Evolutionary conservation across 2,113 vertebrate genomes (phyloP).

Genomic region (Dolichotis patagonum): DNA sequence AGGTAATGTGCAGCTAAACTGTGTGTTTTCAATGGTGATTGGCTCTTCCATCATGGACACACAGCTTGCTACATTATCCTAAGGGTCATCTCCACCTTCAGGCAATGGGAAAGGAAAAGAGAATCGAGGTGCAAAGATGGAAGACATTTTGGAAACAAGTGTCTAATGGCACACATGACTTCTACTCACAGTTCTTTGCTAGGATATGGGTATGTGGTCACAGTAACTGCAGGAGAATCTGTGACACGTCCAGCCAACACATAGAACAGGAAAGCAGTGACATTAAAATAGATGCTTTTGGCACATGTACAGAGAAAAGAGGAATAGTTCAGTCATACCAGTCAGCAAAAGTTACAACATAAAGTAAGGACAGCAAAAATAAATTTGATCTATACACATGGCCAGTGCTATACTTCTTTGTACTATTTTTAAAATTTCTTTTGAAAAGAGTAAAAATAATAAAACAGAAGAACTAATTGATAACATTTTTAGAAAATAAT

Average conservation of each 20-base stretch:
- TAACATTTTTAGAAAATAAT: not conserved
- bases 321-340: not conserved
- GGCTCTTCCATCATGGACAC: not conserved
- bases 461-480: not conserved
- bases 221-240: not conserved
- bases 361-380: not conserved
- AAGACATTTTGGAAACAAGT: not conserved
- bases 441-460: slow-evolving; percentile 20
- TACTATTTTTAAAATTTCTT: not conserved
- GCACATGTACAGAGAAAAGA: not conserved
- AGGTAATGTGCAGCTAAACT: not conserved
- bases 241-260: not conserved
- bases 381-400: not conserved
- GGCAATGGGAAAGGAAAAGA: not conserved
- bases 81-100: not conserved
- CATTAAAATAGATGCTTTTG: not conserved
- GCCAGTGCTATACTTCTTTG: not conserved
- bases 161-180: not conserved
- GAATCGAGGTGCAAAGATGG: not conserved
- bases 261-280: not conserved
- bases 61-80: not conserved
- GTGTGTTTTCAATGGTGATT: rapidly evolving
- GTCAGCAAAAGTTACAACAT: not conserved
- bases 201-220: not conserved
- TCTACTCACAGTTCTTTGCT: not conserved